Evolutionary conservation across 2,888 invertebrate genomes (phyloP).

Genomic region (Leptothorax acervorum): DNA sequence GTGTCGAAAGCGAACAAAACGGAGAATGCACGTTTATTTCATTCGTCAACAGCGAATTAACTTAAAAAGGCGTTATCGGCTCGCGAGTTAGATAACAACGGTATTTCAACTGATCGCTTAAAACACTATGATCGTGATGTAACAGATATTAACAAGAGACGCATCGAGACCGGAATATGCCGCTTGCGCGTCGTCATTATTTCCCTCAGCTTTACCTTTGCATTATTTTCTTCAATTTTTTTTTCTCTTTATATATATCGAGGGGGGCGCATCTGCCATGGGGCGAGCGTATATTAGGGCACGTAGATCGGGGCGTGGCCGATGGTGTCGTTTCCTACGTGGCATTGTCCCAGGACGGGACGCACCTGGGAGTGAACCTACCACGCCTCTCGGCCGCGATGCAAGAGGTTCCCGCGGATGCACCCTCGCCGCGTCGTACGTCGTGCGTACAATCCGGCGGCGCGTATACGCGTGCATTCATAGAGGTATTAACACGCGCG

Average conservation of each 20-base stretch:
- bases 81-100: not conserved
- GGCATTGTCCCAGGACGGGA: constrained; percentile 79
- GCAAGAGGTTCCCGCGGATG: constrained; percentile 76
- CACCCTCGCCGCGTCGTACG: constrained; percentile 62
- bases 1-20: constrained; percentile 13
- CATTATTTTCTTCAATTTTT: constrained; percentile 54
- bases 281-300: constrained; percentile 83
- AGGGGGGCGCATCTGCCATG: constrained; percentile 78
- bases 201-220: constrained; percentile 44
- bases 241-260: constrained; percentile 41
- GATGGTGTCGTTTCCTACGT: constrained; percentile 83
- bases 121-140: not conserved
- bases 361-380: constrained; percentile 84
- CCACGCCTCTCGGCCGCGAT: constrained; percentile 81
- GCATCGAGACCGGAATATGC: not conserved
- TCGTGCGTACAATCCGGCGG: constrained; percentile 32
- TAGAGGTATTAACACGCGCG: not conserved
- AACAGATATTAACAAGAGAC: not conserved
- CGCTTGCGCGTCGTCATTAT: constrained; percentile 37
- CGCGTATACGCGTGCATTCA: constrained; percentile 21
- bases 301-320: constrained; percentile 83
- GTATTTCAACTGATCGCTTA: not conserved
- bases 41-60: not conserved
- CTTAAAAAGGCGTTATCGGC: not conserved
- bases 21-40: not conserved